Evolutionary conservation across 2,797 vertebrate species (phyloP), one percentile per base, ranked within the genome.

Genomic region (Meriones psammophilus): DNA sequence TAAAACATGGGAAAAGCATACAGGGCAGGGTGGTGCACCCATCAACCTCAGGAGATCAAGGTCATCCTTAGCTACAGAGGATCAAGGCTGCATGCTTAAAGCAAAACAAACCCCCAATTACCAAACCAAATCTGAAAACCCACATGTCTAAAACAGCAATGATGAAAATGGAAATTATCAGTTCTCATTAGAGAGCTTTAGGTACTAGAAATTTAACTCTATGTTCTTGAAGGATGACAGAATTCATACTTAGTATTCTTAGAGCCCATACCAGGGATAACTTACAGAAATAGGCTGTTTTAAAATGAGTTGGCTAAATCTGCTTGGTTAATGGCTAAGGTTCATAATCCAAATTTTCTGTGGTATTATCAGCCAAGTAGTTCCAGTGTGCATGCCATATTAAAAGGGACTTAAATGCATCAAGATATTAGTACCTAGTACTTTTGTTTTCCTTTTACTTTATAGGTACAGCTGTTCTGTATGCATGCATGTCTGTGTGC

Each of bases 261-360:
- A 81, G 56, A 68, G n/a, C 12, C 24, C 85, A 1, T 39, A 86
- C 18, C 73, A 74, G 3, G 8, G 36, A 87, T 42, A 93, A 56
- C 28, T 26, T 78, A 80, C 26, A 94, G 60, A 58, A 83, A 91
- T 95, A 88, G 12, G 60, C 1, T 30, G 46, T 74, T 73, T 77
- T 54, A 68, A 94, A 92, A 76, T 62, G 87, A 87, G 71, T 68
- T n/a, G 71, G 24, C 74, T 90, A 94, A 80, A 94, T 88, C 26
- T 92, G 89, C 79, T 93, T 87, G 36, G 50, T n/a, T 92, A 62
- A 85, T 39, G 46, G 87, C 60, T n/a, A 88, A 62, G 74, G 33
- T 7, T 69, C n/a, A 88, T 92, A 74, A 89, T 36, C 28, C 26
- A 80, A 88, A 91, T 42, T 92, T 88, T 90, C 79, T 39, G 79